Evolutionary conservation across 2,888 invertebrate genomes (phyloP).

Genomic region (Drosophila testacea): DNA sequence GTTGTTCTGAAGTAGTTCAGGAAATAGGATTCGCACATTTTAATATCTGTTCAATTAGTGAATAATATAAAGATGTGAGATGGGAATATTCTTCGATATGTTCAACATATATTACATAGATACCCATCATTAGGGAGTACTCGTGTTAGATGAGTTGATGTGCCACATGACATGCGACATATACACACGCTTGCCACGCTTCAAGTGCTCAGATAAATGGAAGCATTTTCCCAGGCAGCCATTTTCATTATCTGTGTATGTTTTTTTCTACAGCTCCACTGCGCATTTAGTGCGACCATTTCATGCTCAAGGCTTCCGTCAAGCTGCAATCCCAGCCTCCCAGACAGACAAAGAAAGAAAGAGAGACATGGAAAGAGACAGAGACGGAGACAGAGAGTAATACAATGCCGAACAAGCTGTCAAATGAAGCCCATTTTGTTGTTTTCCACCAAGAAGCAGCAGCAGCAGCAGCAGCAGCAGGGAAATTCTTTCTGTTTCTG

Average conservation of each 20-base stretch:
- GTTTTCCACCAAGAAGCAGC: constrained; percentile 30
- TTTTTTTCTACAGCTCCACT: constrained; percentile 36
- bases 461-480: constrained; percentile 7
- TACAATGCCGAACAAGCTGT: constrained; percentile 77
- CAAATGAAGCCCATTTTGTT: constrained; percentile 78
- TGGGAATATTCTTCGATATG: too few species aligned
- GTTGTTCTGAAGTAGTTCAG: too few species aligned
- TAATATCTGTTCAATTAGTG: too few species aligned
- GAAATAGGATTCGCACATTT: too few species aligned
- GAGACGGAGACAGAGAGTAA: neutral
- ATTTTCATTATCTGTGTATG: constrained; percentile 66
- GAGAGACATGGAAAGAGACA: neutral
- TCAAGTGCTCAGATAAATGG: constrained; percentile 65
- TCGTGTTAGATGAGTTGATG: constrained; percentile 30
- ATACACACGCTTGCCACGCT: constrained; percentile 26
- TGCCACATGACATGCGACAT: constrained; percentile 47
- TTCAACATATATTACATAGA: too few species aligned
- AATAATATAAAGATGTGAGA: too few species aligned
- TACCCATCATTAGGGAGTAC: neutral
- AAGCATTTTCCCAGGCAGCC: constrained; percentile 42
- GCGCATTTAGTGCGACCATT: constrained; percentile 68
- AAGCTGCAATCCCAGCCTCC: constrained; percentile 12
- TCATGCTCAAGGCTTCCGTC: constrained; percentile 54
- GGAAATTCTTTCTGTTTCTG: constrained; percentile 46
- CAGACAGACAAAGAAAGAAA: neutral